phyloP scores from a whole-genome alignment of 1,140 invertebrate genomes.

The Triops cancriformis region DNA sequence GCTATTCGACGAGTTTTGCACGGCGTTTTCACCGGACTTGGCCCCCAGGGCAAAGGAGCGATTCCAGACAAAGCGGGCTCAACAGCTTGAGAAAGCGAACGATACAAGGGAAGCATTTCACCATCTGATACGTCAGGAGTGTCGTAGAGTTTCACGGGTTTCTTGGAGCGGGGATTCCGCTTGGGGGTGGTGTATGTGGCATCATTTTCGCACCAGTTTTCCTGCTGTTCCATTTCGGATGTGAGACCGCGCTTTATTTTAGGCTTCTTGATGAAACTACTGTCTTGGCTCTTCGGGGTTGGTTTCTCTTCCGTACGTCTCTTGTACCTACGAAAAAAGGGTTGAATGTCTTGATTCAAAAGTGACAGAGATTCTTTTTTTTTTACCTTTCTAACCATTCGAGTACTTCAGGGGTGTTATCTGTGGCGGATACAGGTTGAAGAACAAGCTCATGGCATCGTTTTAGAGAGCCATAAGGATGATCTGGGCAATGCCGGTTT shows the following conservation, averaged over 20 bases:
- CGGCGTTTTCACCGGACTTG: neutral
- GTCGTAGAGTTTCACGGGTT: neutral
- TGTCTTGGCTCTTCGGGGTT: slow-evolving; percentile 39
- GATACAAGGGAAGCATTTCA: slow-evolving; percentile 20
- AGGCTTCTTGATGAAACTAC: slow-evolving; percentile 33
- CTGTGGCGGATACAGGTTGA: slow-evolving; percentile 43
- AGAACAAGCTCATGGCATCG: slow-evolving; percentile 47
- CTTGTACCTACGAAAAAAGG: slow-evolving; percentile 29
- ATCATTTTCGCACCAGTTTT: slow-evolving; percentile 27
- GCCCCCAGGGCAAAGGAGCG: slow-evolving; percentile 19
- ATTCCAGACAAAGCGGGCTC: slow-evolving; percentile 11
- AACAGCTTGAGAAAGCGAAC: slow-evolving; percentile 23
- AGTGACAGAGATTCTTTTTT: too few relatives aligned
- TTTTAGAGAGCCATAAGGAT: slow-evolving; percentile 50
- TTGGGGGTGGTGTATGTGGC: neutral
- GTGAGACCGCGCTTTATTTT: slow-evolving; percentile 34
- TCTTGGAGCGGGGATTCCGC: neutral
- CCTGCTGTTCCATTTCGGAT: slow-evolving; percentile 33
- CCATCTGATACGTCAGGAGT: neutral
- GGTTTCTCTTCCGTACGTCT: slow-evolving; percentile 43
- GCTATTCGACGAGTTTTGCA: neutral
- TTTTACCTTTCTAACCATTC: slow-evolving; percentile 51
- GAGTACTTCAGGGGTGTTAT: slow-evolving; percentile 46
- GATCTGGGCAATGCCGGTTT: slow-evolving; percentile 62
- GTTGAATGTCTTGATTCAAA: neutral